Base-by-base conservation (phyloP, 2,888 invertebrate species). In the Caenorhabditis uteleia region DNA sequence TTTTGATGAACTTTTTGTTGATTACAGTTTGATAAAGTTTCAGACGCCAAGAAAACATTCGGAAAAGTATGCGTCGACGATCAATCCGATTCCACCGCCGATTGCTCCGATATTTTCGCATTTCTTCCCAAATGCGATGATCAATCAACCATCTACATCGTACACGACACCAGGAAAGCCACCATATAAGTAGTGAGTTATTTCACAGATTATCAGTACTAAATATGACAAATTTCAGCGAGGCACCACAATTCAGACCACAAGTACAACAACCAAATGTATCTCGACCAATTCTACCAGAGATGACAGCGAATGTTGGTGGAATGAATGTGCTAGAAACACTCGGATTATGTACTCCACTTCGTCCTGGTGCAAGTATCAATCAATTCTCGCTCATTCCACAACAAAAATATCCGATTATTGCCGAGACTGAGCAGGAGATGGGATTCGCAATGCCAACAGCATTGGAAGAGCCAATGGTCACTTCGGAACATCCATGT, bases 381-480 rank as follows among this genome's bases (percentile, higher is more conserved):
- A 57, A 53, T 40, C 38, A 53, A 18, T 64, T 64, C 20, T 10
- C 47, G 3, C 29, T 18, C 14, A 18, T 14, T 20, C 23, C 51
- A 12, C 21, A 47, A 7, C 43, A 38, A 14, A 48, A 36, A 6
- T 55, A 46, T 21, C 55, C 62, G 8, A 48, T 51, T 12, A 62
- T 56, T 16, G 56, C 56, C 44, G 62, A 62, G 27, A 23, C 10
- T 5, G 39, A 42, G 10, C 42, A 3, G 7, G 43, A 46, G 16
- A 34, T 48, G 4, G 64, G 64, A 10, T 64, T 64, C 27, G 64
- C 44, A 1, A 64, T 64, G 64, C 64, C 64, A 21, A 54, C 47
- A 2, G 56, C 43, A 33, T 36, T 58, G 18, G 31, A 53, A 23
- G 47, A 64, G 4, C 64, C 64, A 26, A 31, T 64, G 0, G 54